Evolutionary conservation across 2,113 vertebrate genomes (phyloP).

Genomic region (Cheilinus undulatus): DNA sequence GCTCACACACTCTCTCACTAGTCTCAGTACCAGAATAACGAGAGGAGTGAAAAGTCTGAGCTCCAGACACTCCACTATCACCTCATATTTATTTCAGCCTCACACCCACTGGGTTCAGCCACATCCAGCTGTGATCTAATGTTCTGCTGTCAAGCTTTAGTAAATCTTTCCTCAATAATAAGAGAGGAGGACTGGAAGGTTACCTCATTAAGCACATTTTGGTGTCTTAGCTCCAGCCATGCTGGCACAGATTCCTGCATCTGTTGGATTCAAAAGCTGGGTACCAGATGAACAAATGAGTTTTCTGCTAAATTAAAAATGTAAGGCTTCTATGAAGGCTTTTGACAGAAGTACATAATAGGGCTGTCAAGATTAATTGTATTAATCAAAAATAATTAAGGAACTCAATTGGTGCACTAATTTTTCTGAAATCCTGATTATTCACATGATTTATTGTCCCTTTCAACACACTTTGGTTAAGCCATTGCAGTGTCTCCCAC

Average conservation of each 20-base stretch:
- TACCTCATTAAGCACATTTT: conserved; percentile 33
- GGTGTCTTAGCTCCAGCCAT: conserved; percentile 32
- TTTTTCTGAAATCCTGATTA: no score
- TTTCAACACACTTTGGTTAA: no score
- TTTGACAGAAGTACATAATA: no score
- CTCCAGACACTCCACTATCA: conserved; percentile 28
- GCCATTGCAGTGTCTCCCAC: no score
- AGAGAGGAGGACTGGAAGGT: conserved; percentile 26
- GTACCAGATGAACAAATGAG: conserved; percentile 20
- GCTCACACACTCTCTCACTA: neutral
- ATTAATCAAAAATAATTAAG: no score
- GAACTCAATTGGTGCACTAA: no score
- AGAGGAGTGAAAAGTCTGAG: conserved; percentile 17
- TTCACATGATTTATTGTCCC: no score
- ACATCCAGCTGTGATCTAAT: conserved; percentile 54
- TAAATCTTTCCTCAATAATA: conserved; percentile 52
- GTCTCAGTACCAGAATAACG: conserved; percentile 28
- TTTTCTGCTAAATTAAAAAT: conserved; percentile 17
- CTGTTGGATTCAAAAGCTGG: conserved; percentile 29
- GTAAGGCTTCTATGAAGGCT: neutral
- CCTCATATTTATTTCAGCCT: conserved; percentile 30
- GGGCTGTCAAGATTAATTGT: no score
- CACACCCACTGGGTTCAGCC: conserved; percentile 21
- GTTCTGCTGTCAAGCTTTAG: conserved; percentile 47
- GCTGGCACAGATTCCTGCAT: conserved; percentile 21